Conservation (phyloP, 53 echinoderm and acorn worm genomes). For the Antedon mediterranea region DNA sequence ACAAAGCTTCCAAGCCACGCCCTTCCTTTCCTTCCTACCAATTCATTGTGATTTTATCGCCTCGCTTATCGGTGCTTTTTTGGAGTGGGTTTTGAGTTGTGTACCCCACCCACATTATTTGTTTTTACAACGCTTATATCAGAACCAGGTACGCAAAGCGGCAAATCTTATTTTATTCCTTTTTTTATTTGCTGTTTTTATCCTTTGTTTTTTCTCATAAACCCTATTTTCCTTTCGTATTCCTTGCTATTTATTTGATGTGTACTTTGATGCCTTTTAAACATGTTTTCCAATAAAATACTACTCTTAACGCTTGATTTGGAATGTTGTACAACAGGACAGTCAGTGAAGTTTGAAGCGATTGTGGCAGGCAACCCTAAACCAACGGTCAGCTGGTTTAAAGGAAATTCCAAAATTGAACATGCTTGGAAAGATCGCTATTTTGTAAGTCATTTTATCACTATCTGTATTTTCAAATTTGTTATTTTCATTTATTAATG, state of each 20-base stretch:
- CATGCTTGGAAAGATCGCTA: slow-evolving; percentile 60
- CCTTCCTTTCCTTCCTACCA: not conserved
- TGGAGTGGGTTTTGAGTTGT: not conserved
- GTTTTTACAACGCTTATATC: no score
- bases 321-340: slow-evolving; percentile 45
- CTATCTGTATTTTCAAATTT: no score
- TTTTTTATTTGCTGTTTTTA: no score
- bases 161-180: no score
- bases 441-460: slow-evolving; percentile 65
- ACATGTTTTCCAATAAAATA: no score
- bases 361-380: slow-evolving; percentile 59
- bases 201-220: no score
- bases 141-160: no score
- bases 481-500: no score
- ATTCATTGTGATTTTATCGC: not conserved
- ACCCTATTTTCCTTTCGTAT: no score
- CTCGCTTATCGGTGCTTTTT: not conserved
- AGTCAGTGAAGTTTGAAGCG: slow-evolving; percentile 68
- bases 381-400: slow-evolving; percentile 63
- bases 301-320: slow-evolving; percentile 6
- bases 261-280: no score
- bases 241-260: no score
- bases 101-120: not conserved
- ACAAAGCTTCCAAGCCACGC: not conserved
- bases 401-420: slow-evolving; percentile 39